A percentile compares a stretch with the other conserved stretches of the same genome.
phyloP scores from a whole-genome alignment of 2,797 vertebrate genomes.

The Microhierax caerulescens region DNA sequence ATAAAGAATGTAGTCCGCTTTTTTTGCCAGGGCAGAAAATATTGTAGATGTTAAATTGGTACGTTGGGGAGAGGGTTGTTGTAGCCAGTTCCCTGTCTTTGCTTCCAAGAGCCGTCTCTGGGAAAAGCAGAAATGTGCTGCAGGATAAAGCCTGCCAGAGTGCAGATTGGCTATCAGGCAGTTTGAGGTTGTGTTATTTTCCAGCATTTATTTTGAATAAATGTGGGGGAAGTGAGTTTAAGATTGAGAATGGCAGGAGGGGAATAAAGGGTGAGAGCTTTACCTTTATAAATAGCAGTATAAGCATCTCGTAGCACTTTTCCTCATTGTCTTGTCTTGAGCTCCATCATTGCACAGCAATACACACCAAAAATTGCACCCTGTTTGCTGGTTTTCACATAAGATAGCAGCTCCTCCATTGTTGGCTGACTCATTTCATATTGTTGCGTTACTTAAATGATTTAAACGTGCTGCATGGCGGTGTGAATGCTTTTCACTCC shows the following conservation, averaged over 20 bases:
- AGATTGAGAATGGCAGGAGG: neutral
- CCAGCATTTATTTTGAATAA: conserved; percentile 3
- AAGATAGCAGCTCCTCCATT: neutral
- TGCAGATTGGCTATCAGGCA: neutral
- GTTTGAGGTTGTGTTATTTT: neutral
- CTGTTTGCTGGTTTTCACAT: neutral
- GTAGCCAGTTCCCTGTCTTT: neutral
- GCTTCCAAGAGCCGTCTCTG: neutral
- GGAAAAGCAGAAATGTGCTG: neutral
- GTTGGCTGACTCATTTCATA: neutral
- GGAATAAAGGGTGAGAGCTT: neutral
- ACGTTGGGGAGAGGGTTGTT: neutral
- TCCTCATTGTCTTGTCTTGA: neutral
- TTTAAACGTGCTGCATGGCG: neutral
- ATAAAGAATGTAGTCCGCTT: accelerated
- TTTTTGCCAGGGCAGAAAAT: neutral
- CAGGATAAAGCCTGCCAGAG: neutral
- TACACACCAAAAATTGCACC: neutral
- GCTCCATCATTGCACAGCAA: neutral
- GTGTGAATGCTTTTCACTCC: neutral
- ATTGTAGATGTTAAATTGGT: neutral
- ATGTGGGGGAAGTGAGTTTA: neutral
- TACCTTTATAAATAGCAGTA: neutral
- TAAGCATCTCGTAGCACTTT: neutral
- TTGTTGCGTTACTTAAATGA: neutral